Evolutionary conservation across 2,113 vertebrate genomes (phyloP).

Genomic region (Pteronura brasiliensis): DNA sequence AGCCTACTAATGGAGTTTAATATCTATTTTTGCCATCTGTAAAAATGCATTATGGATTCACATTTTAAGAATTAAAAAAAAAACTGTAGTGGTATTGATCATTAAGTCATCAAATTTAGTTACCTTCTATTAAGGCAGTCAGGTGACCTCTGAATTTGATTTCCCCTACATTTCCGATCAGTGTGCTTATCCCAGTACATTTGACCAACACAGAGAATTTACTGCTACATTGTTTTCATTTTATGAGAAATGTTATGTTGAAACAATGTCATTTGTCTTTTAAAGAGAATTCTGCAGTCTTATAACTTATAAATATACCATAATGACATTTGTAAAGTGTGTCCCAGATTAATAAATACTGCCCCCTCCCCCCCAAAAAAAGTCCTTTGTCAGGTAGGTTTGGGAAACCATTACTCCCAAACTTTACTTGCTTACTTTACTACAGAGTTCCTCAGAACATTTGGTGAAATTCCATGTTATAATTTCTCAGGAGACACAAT

Average conservation of each 20-base stretch:
- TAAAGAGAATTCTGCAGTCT: conserved; percentile 8
- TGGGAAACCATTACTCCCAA: background rate
- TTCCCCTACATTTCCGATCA: conserved; percentile 43
- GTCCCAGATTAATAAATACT: background rate
- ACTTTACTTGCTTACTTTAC: background rate
- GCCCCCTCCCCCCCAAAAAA: no score
- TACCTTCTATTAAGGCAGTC: conserved; percentile 52
- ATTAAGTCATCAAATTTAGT: conserved; percentile 56
- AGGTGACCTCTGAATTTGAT: conserved; percentile 63
- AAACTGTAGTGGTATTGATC: conserved; percentile 48
- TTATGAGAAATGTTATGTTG: conserved; percentile 24
- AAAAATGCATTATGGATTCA: conserved; percentile 67
- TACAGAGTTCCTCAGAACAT: background rate
- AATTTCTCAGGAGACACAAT: background rate
- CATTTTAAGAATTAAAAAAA: conserved; percentile 51
- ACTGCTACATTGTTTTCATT: background rate
- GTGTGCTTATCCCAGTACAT: conserved; percentile 1
- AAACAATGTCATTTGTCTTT: background rate
- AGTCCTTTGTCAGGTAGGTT: background rate
- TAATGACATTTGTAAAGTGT: background rate
- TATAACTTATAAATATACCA: background rate
- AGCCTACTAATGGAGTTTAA: conserved; percentile 72
- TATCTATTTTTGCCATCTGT: conserved; percentile 67
- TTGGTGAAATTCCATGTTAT: background rate
- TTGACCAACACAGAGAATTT: conserved; percentile 23